These are phyloP conservation scores for Lichenostomus cassidix DNA, from an alignment of 2,113 vertebrate genomes.

Conservation along the genomic window DNA sequence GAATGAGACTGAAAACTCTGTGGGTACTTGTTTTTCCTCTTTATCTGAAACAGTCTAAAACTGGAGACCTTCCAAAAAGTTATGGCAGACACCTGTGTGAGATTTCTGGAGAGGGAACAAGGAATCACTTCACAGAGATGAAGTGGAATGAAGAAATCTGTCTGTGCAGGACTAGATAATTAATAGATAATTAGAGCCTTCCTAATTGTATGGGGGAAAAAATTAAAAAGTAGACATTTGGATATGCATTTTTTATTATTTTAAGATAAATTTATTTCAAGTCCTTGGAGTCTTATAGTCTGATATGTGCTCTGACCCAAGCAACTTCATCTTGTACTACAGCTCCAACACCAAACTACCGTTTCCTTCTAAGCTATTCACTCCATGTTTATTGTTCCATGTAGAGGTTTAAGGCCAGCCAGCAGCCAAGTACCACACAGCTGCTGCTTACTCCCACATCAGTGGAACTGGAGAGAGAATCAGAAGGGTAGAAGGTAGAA, in stretches of 20 bases:
- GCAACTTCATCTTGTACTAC: not conserved
- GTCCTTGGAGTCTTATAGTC: not conserved
- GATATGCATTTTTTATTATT: not conserved
- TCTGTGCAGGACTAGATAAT: not conserved
- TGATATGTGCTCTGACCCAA: not conserved
- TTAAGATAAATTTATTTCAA: not conserved
- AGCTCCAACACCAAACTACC: not conserved
- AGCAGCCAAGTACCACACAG: not conserved
- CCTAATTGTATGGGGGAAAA: not conserved
- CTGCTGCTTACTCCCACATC: not conserved
- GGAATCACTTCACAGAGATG: not conserved
- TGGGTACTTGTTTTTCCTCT: not conserved
- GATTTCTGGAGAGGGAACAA: not conserved
- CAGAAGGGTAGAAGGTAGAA: not conserved
- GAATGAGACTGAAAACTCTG: not conserved
- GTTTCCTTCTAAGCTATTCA: not conserved
- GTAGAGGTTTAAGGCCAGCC: not conserved
- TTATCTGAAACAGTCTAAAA: not conserved
- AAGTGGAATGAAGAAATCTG: not conserved
- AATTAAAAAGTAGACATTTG: not conserved
- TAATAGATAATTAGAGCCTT: not conserved
- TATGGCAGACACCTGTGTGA: not conserved
- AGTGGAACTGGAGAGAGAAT: not conserved
- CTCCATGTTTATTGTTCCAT: not conserved
- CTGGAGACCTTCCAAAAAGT: not conserved